Evolutionary conservation across 37 sponge, comb jelly and placozoan species (phyloP).

Genomic region (Axinella damicornis): DNA sequence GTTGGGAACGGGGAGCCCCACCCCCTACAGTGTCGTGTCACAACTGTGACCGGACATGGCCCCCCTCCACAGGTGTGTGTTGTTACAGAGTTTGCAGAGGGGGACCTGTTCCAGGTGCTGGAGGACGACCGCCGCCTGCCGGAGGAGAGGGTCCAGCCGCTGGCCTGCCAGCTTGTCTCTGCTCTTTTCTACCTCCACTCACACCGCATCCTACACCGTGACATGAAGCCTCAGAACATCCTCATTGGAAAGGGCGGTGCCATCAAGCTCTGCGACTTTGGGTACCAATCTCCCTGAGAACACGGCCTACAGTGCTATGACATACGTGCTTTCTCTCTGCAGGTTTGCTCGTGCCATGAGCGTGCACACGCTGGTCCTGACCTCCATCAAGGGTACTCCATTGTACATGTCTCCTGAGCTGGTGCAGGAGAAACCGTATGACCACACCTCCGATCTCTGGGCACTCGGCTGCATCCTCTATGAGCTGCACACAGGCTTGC

Average conservation of each 20-base stretch:
- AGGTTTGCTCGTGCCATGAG: slow-evolving; percentile 95
- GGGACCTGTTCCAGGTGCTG: slow-evolving; percentile 92
- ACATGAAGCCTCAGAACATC: slow-evolving; percentile 99
- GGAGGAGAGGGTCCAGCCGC: slow-evolving; percentile 71
- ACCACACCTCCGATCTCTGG: slow-evolving; percentile 96
- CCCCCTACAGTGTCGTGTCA: no score
- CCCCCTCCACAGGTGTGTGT: slow-evolving; percentile 80
- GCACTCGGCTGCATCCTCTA: slow-evolving; percentile 93
- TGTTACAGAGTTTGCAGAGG: slow-evolving; percentile 96
- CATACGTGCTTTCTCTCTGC: not conserved
- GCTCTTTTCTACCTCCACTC: slow-evolving; percentile 95
- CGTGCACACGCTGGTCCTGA: slow-evolving; percentile 86
- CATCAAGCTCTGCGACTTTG: slow-evolving; percentile 96
- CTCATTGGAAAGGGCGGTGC: slow-evolving; percentile 86
- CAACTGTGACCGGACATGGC: no score
- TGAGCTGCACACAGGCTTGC: slow-evolving; percentile 87
- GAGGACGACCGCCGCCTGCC: slow-evolving; percentile 87
- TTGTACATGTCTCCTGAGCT: slow-evolving; percentile 98
- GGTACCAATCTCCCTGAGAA: slow-evolving; percentile 25
- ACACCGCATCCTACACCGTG: slow-evolving; percentile 91
- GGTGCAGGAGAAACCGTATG: slow-evolving; percentile 94
- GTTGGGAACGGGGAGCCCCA: no score
- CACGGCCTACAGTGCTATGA: no score
- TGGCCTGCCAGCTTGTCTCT: slow-evolving; percentile 92
- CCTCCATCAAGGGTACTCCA: slow-evolving; percentile 97